Evolutionary conservation across 2,797 vertebrate genomes (phyloP), one percentile per base, ranked within the genome.

Genomic region (Malurus leucopterus): DNA sequence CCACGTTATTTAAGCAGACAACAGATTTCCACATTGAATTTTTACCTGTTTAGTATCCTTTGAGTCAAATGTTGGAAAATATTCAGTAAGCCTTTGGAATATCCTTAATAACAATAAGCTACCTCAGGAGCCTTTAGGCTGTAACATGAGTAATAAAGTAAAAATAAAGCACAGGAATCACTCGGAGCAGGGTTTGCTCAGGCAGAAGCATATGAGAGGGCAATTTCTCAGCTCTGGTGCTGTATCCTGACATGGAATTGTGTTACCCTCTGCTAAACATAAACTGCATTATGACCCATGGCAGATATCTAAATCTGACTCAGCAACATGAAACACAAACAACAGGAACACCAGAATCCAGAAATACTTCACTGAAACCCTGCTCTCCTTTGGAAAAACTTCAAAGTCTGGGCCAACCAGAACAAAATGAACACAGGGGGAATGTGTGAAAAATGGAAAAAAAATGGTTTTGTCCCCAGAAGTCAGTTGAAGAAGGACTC

Each of bases 91-190:
- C 38, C 21, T 69, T 85, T 27, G 8, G 29, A 80, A 81, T 32
- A 85, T 27, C 29, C 40, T 84, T 58, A 23, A n/a, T 86, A 62
- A 9, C 58, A 71, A 38, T 75, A 76, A 77, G 29, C 29, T 82
- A 27, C 57, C 13, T 58, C 18, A 65, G 75, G 63, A 58, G 36
- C 26, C 77, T 90, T 88, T 55, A 58, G 61, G 53, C 69, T 82
- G 72, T 77, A 61, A 49, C 30, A 13, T 55, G 50, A 86, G 29
- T 54, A 84, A 69, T 64, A 16, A 86, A 79, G n/a, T 50, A 21
- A 82, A 92, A 86, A 54, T 50, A 86, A 86, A 82, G 40, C 47
- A 49, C 21, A 29, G 32, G 74, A 65, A 38, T 41, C 6, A 19
- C 46, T 72, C 40, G 73, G 50, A 30, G 16, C 47, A 34, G 62